Evolutionary conservation across 1,140 invertebrate genomes (phyloP), one percentile per base, ranked within the genome.

Genomic region (Neotoxoptera formosana): DNA sequence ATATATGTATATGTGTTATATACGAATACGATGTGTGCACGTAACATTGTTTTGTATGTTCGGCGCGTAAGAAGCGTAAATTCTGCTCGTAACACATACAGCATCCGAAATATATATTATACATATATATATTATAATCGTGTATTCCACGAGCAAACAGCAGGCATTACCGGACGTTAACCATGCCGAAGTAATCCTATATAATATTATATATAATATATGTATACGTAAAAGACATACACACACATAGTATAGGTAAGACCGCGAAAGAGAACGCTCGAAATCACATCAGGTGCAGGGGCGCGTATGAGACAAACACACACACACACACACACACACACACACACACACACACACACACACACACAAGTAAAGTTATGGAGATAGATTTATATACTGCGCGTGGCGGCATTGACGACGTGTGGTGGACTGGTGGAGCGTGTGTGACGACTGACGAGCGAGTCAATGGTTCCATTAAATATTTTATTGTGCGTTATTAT

Each of bases 141-240:
- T 86, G 45, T 86, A 86, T 86, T 86, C 14, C 45, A 30, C 30
- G 86, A 87, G 47, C 23, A 87, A 87, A 87, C 86, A 87, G 30
- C 47, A 48, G n/a, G 47, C 45, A n/a, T 51, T 87, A 87, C 47
- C 47, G 30, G 45, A 87, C 86, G 17, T 1, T 51, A 87, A 87
- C 86, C 30, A 87, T n/a, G 86, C 25, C 30, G 86, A 87, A 87
- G 47, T 87, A 87, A 87, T 87, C 86, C n/a, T 48, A 51, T 48
- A 87, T 30, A 84, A 25, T 45, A 41, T 45, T 7, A 84, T 84
- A 45, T 84, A 51, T 30, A 41, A 84, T 84, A 84, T 84, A 84
- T 84, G 8, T 45, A 8, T 14, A 41, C 23, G 36, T 84, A 30
- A 41, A n/a, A n/a, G 41, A 83, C 21, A 83, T 36, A 83, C 21